A percentile compares a stretch with the other conserved stretches of the same genome.
Evolutionary conservation across 2,797 vertebrate species (phyloP).

Genomic region (Sebastes vulpes): DNA sequence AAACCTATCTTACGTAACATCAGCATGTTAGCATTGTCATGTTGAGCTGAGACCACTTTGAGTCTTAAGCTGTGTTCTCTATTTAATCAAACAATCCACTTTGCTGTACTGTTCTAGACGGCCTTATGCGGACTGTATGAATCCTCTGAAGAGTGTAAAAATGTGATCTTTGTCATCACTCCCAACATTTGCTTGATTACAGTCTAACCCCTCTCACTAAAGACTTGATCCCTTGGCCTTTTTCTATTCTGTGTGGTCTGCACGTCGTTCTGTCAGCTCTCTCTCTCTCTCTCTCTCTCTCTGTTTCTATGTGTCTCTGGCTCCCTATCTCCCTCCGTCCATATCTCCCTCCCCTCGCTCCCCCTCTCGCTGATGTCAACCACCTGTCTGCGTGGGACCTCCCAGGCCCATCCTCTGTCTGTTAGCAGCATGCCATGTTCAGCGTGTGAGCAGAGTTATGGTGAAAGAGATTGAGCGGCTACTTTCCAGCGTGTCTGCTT

Average conservation of each 20-base stretch:
- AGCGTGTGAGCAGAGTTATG: conserved; percentile 58
- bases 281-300: conserved; percentile 41
- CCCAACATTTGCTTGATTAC: conserved; percentile 36
- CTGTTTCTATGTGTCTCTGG: conserved; percentile 37
- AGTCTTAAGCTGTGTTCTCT: neutral
- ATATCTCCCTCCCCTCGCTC: neutral
- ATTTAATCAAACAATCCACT: neutral
- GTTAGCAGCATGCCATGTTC: conserved; percentile 75
- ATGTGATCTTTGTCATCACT: conserved; percentile 21
- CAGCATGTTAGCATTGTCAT: neutral
- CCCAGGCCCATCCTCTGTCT: conserved; percentile 80
- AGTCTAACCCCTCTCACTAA: conserved; percentile 48
- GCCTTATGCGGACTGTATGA: neutral
- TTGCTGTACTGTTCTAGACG: neutral
- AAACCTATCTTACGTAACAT: neutral
- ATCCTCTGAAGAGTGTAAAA: conserved; percentile 11
- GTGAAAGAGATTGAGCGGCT: conserved; percentile 66
- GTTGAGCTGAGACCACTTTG: neutral
- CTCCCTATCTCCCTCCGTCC: conserved; percentile 12
- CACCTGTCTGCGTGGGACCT: conserved; percentile 85
- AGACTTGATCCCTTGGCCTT: conserved; percentile 57
- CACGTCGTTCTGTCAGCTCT: conserved; percentile 66
- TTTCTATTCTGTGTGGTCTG: conserved; percentile 80
- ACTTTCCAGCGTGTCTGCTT: conserved; percentile 42
- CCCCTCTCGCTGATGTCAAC: conserved; percentile 73